Percentiles rank a stretch among this genome's conserved stretches.
Conservation (phyloP, 2,113 vertebrate species). For the Octodon degus region DNA sequence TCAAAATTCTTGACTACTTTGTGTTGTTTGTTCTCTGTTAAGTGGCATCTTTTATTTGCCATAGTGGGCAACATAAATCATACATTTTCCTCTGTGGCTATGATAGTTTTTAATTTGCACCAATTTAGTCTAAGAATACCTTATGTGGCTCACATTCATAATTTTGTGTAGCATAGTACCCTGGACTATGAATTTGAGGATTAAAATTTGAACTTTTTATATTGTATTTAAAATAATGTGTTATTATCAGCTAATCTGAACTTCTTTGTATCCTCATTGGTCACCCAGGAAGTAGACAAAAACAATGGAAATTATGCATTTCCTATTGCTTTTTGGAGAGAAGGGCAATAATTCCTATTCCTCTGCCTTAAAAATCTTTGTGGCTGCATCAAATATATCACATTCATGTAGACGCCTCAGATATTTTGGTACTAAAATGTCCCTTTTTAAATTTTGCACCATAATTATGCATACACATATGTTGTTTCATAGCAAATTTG, state of each 20-base stretch:
- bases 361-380: background rate
- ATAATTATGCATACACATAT: background rate
- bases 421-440: background rate
- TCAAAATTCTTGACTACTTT: background rate
- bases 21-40: fast-evolving
- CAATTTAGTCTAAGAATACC: background rate
- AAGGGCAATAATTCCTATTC: background rate
- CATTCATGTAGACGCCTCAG: background rate
- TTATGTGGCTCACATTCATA: background rate
- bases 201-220: conserved; percentile 16
- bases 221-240: background rate
- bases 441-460: background rate
- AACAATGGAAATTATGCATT: background rate
- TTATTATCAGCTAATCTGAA: background rate
- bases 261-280: background rate
- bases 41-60: background rate
- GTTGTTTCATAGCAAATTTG: background rate
- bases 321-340: background rate
- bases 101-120: background rate
- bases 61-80: background rate
- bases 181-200: background rate
- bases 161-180: background rate
- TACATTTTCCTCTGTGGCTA: background rate
- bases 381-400: background rate
- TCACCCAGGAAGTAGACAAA: background rate